Conservation (phyloP, 2,113 vertebrate species). For the Brachyistius frenatus region DNA sequence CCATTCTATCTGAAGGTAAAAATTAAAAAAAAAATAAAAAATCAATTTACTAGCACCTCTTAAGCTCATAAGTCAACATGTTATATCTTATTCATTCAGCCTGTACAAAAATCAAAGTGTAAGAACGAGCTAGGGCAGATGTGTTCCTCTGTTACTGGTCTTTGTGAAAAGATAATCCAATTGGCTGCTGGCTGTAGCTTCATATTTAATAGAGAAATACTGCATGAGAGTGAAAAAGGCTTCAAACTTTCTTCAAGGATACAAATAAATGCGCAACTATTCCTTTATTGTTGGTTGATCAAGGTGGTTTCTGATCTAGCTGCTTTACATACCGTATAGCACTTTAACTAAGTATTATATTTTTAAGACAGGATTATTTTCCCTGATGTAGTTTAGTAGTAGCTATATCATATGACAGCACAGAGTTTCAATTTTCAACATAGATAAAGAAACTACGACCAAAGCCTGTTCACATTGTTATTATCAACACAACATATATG, state of each 20-base stretch:
- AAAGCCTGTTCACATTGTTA: too few relatives aligned
- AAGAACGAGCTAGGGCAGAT: not conserved
- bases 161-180: not conserved
- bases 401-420: too few relatives aligned
- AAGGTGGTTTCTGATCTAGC: not conserved
- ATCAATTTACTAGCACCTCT: not conserved
- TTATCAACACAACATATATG: too few relatives aligned
- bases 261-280: too few relatives aligned
- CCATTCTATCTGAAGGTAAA: not conserved
- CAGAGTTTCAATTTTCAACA: too few relatives aligned
- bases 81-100: not conserved
- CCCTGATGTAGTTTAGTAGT: too few relatives aligned
- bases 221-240: too few relatives aligned
- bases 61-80: not conserved
- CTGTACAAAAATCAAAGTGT: not conserved
- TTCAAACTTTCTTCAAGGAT: too few relatives aligned
- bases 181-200: not conserved
- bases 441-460: too few relatives aligned
- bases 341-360: not conserved
- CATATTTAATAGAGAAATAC: too few relatives aligned
- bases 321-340: not conserved
- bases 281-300: not conserved
- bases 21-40: not conserved
- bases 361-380: too few relatives aligned
- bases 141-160: not conserved